These are phyloP conservation scores for Microcebus murinus DNA, from an alignment of 2,113 vertebrate species.

Conservation along the genomic window DNA sequence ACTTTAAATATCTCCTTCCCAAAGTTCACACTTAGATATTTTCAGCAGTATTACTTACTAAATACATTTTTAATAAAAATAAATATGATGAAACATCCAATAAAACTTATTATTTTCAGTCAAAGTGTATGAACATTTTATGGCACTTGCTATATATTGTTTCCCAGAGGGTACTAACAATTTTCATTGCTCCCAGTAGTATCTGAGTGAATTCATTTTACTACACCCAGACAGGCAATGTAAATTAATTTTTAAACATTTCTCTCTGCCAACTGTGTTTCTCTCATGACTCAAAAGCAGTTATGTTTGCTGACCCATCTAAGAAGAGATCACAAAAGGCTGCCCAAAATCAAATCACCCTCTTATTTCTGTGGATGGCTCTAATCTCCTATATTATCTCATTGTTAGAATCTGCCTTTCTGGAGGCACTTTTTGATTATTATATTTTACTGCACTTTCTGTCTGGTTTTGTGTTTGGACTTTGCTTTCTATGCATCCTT, in stretches of 20 bases:
- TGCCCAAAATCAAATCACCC: neutral
- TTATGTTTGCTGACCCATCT: neutral
- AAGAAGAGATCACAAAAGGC: neutral
- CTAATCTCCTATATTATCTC: neutral
- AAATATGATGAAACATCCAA: slow-evolving; percentile 41
- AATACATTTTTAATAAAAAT: slow-evolving; percentile 51
- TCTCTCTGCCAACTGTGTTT: slow-evolving; percentile 38
- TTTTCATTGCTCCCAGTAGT: slow-evolving; percentile 7
- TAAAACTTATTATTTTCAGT: slow-evolving; percentile 53
- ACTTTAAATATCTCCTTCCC: neutral
- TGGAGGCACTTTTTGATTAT: neutral
- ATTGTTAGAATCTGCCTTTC: neutral
- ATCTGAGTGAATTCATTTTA: slow-evolving; percentile 44
- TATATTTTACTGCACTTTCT: neutral
- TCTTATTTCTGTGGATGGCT: neutral
- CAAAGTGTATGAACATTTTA: slow-evolving; percentile 31
- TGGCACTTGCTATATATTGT: neutral
- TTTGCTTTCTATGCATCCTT: neutral
- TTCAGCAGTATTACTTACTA: neutral
- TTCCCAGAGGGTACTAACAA: slow-evolving; percentile 30
- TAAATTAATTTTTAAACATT: slow-evolving; percentile 69
- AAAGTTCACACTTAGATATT: neutral
- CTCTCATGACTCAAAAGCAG: neutral
- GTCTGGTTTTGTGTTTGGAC: neutral
- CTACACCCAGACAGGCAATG: neutral